These are phyloP conservation scores for Pterois miles DNA, from an alignment of 2,797 vertebrate species.

Conservation along the genomic window DNA sequence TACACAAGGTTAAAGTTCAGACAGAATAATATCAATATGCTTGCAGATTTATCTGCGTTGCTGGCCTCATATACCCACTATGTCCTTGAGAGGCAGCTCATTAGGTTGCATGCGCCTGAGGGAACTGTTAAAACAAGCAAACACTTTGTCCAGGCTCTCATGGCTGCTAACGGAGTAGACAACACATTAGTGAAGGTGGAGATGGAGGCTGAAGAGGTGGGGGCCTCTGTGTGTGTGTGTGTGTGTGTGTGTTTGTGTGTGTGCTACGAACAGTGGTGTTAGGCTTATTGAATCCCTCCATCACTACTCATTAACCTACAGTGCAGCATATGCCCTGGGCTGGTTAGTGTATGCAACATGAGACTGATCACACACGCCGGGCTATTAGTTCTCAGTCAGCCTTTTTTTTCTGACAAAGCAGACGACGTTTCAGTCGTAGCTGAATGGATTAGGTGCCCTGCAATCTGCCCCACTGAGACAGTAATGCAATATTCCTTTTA, in stretches of 20 bases:
- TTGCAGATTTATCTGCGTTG: conserved; percentile 21
- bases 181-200: conserved; percentile 62
- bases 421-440: conserved; percentile 19
- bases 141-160: conserved; percentile 69
- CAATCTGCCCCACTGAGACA: conserved; percentile 26
- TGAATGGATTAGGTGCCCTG: conserved; percentile 34
- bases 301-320: conserved; percentile 67
- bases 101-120: conserved; percentile 67
- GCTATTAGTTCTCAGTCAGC: conserved; percentile 32
- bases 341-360: conserved; percentile 53
- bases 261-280: conserved; percentile 12
- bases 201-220: conserved; percentile 55
- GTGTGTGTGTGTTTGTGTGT: conserved; percentile 18
- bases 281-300: conserved; percentile 55
- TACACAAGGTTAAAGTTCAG: conserved; percentile 36
- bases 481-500: conserved; percentile 31
- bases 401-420: conserved; percentile 13
- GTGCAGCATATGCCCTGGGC: conserved; percentile 30
- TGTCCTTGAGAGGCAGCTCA: conserved; percentile 75
- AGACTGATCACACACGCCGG: conserved; percentile 58
- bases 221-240: conserved; percentile 1
- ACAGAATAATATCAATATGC: not conserved
- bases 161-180: conserved; percentile 54
- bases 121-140: conserved; percentile 73
- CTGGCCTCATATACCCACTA: conserved; percentile 16